Evolutionary conservation across 2,888 invertebrate species (phyloP), one percentile per base, ranked within the genome.

Genomic region (Drosophila monieri): DNA sequence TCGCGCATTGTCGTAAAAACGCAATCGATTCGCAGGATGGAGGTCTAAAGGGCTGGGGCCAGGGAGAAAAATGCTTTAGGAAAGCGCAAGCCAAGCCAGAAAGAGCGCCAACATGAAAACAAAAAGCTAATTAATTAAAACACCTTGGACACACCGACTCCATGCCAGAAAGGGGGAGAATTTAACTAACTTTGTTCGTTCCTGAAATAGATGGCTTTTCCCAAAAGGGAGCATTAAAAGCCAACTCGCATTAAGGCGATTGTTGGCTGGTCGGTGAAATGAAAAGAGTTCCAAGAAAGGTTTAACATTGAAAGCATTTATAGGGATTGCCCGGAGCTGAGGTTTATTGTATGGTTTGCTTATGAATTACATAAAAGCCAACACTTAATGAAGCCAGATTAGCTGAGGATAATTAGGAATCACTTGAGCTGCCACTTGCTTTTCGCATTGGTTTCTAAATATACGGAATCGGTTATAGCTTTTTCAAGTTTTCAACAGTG

Each of bases 121-220:
- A 88, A 85, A 84, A 84, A 85, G 83, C 84, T 84, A 84, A 84
- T 84, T 84, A 84, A 84, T 84, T 84, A 88, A 84, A 84, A 84
- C 84, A 84, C 84, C 88, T 75, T 85, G 61, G 61, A 68, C 58
- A 64, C 32, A 48, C 46, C 46, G 47, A 35, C 43, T 35, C 35
- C 35, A 35, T n/a, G 6, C 35, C 14, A n/a, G 35, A n/a, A 15
- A 18, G 43, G 15, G 41, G 21, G 10, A 23, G 5, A 21, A 21
- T 43, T 43, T 41, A 65, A 57, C 15, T 59, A 61, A 57, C 27
- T 48, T 46, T 14, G 21, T 21, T 21, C 43, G 6, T 21, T 14
- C 59, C 68, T 15, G 48, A 66, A 64, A 65, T 64, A 32, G 37
- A 64, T 53, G 66, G 46, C 53, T 53, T 64, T 53, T 46, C 37